phyloP scores from a whole-genome alignment of 2,888 invertebrate genomes.

The Petrolisthes manimaculis region DNA sequence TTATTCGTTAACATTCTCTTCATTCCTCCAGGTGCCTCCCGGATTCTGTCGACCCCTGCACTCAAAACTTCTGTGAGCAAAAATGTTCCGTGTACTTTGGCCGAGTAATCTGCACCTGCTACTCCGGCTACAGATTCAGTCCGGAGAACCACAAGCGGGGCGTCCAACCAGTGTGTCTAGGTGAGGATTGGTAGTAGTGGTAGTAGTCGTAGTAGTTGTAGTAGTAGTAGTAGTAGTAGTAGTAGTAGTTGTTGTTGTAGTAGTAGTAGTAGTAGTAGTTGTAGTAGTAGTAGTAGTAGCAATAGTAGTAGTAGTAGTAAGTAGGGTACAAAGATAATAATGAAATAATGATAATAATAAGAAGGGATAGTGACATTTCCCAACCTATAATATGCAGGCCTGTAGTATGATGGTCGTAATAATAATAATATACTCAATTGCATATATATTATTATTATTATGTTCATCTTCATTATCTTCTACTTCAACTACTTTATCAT shows the following conservation, averaged over 20 bases:
- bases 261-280: constrained; percentile 30
- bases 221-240: constrained; percentile 12
- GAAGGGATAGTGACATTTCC: too few relatives aligned
- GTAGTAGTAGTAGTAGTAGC: too few relatives aligned
- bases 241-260: background rate
- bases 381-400: too few relatives aligned
- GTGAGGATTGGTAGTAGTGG: too few relatives aligned
- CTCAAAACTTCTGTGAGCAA: constrained; percentile 77
- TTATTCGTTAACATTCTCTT: too few relatives aligned
- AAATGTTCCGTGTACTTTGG: constrained; percentile 77
- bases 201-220: too few relatives aligned
- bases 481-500: background rate
- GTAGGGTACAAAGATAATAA: too few relatives aligned
- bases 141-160: constrained; percentile 73
- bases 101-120: constrained; percentile 78
- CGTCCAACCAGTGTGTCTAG: constrained; percentile 76
- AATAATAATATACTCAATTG: too few relatives aligned
- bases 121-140: constrained; percentile 76
- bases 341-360: too few relatives aligned
- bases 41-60: constrained; percentile 76
- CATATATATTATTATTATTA: too few relatives aligned
- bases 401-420: too few relatives aligned
- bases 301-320: constrained; percentile 30
- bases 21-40: constrained; percentile 72
- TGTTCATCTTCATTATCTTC: too few relatives aligned